These are phyloP conservation scores for Pseudachorutes palmiensis DNA, from an alignment of 1,140 invertebrate genomes.

Conservation along the genomic window DNA sequence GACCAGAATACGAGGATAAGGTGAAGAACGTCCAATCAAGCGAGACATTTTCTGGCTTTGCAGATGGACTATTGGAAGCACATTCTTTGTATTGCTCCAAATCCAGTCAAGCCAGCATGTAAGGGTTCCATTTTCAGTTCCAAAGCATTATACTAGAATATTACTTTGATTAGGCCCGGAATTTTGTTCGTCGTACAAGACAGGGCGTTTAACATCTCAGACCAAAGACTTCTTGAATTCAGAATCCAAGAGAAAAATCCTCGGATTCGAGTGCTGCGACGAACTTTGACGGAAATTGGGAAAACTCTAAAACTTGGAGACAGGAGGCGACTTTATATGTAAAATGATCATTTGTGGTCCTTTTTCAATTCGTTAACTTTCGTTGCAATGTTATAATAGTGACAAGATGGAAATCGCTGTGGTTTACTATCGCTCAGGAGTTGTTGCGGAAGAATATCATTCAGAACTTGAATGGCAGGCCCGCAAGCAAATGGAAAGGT, in stretches of 20 bases:
- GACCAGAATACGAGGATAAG: constrained; percentile 46
- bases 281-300: constrained; percentile 57
- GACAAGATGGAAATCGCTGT: constrained; percentile 67
- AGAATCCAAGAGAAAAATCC: constrained; percentile 61
- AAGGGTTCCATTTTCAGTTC: constrained; percentile 33
- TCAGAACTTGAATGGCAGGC: constrained; percentile 73
- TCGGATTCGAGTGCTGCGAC: constrained; percentile 61
- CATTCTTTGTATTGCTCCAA: constrained; percentile 62
- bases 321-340: no score
- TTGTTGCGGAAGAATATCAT: constrained; percentile 75
- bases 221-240: constrained; percentile 84
- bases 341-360: no score
- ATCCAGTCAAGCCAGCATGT: constrained; percentile 44
- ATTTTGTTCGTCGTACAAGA: constrained; percentile 86
- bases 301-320: no score
- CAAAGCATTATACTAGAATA: not conserved
- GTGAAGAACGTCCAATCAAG: constrained; percentile 63
- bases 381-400: no score
- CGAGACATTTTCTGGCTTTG: constrained; percentile 61
- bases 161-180: constrained; percentile 49
- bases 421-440: constrained; percentile 87
- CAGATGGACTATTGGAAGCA: constrained; percentile 60
- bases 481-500: constrained; percentile 75
- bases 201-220: constrained; percentile 74
- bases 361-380: no score